Evolutionary conservation across 2,113 vertebrate genomes (phyloP).

Genomic region (Melanerpes aurifrons): DNA sequence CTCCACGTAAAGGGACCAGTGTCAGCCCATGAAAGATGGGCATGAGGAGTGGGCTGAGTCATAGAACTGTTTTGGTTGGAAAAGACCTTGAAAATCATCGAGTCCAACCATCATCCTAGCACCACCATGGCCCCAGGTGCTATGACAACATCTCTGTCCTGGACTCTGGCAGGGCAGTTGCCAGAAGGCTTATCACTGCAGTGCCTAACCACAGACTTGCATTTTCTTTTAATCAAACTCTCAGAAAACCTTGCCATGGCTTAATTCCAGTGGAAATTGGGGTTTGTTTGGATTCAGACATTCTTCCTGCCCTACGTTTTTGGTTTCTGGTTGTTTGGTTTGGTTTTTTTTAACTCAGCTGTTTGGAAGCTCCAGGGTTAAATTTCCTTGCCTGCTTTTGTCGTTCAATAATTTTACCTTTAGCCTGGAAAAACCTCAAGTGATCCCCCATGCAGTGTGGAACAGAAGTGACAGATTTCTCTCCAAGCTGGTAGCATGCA

Average conservation of each 20-base stretch:
- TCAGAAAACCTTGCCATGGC: not conserved
- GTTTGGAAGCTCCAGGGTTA: not conserved
- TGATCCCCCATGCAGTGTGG: not conserved
- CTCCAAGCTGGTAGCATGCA: not conserved
- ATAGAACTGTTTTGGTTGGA: too few relatives aligned
- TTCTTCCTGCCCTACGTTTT: not conserved
- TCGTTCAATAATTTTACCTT: not conserved
- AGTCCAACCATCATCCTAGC: too few relatives aligned
- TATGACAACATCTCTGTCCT: not conserved
- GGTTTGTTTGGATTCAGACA: not conserved
- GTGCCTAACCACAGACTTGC: not conserved
- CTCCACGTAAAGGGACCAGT: rapidly evolving
- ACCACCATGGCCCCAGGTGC: too few relatives aligned
- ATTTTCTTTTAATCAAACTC: not conserved
- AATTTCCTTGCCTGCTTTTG: not conserved
- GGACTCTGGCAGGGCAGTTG: not conserved
- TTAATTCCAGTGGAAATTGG: not conserved
- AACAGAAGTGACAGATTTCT: slow-evolving; percentile 49
- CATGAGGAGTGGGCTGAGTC: not conserved
- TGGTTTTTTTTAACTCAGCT: too few relatives aligned
- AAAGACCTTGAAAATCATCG: too few relatives aligned
- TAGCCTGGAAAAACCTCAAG: not conserved
- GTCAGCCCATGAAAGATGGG: not conserved
- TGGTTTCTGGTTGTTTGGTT: too few relatives aligned
- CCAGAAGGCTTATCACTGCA: not conserved